phyloP scores from a whole-genome alignment of 2,888 invertebrate species.

The Neocrepidodera transversa region DNA sequence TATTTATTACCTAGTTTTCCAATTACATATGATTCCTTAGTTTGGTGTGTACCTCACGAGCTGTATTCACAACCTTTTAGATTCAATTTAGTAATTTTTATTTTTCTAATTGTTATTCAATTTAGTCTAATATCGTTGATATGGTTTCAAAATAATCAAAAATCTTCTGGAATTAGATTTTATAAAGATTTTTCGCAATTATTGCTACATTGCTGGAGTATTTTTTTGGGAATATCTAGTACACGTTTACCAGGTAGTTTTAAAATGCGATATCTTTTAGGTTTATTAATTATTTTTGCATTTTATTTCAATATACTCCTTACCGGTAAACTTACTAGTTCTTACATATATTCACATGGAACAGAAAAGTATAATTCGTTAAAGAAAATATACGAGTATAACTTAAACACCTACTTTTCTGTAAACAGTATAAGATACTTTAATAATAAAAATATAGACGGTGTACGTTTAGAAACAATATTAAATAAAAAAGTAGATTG shows the following conservation, averaged over 20 bases:
- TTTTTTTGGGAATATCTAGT: not conserved
- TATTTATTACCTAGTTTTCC: not conserved
- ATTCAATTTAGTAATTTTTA: not conserved
- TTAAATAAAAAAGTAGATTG: not conserved
- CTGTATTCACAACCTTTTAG: not conserved
- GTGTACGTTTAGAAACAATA: not conserved
- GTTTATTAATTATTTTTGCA: not conserved
- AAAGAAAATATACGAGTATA: not conserved
- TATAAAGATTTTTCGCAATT: not conserved
- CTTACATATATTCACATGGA: not conserved
- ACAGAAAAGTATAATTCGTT: not conserved
- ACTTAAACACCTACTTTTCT: not conserved
- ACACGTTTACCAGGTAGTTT: not conserved
- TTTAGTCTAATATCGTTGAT: not conserved
- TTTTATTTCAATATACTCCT: not conserved
- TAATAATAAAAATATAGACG: not conserved
- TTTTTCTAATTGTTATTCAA: not conserved
- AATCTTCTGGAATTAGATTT: too few relatives aligned
- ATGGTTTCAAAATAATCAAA: too few relatives aligned
- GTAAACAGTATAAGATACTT: not conserved
- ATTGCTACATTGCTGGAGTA: not conserved
- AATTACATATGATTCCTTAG: not conserved
- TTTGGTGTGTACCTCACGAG: constrained; percentile 5
- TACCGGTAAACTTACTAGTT: not conserved
- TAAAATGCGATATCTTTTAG: constrained; percentile 2